Percentiles rank a stretch among this genome's conserved stretches.
Conservation (phyloP, 2,113 vertebrate genomes). For the Balaeniceps rex region DNA sequence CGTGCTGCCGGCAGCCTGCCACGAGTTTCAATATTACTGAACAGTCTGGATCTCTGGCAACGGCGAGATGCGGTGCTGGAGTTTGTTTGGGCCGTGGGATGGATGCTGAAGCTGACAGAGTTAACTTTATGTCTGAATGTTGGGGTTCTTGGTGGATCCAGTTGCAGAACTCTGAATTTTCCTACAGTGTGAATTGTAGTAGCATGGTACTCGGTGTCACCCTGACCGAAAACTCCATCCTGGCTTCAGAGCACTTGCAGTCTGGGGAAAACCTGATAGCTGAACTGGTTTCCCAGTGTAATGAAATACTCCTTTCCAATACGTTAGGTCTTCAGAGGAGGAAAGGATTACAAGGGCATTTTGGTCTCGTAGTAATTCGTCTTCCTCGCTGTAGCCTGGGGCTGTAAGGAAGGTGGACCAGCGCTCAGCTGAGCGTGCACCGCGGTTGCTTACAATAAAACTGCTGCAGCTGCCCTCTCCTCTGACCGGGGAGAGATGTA, state of each 20-base stretch:
- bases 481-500: not conserved
- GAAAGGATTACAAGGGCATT: not conserved
- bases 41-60: not conserved
- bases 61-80: fast-evolving
- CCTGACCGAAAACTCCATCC: not conserved
- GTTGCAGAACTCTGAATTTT: not conserved
- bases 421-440: not conserved
- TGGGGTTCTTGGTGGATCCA: not conserved
- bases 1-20: not conserved
- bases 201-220: fast-evolving
- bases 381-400: not conserved
- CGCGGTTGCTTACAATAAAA: not conserved
- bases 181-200: not conserved
- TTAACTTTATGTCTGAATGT: not conserved
- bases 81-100: not conserved
- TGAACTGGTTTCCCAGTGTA: not conserved
- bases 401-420: not conserved
- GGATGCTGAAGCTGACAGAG: not conserved
- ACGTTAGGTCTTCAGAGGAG: not conserved
- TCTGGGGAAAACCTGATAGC: not conserved
- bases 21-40: fast-evolving
- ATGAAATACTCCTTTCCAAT: not conserved
- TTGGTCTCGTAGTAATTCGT: not conserved
- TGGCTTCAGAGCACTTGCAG: not conserved
- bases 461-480: not conserved